Percentiles rank a stretch among this genome's conserved stretches.
These are phyloP conservation scores for Rissa tridactyla DNA, from an alignment of 2,113 vertebrate genomes.

Conservation along the genomic window DNA sequence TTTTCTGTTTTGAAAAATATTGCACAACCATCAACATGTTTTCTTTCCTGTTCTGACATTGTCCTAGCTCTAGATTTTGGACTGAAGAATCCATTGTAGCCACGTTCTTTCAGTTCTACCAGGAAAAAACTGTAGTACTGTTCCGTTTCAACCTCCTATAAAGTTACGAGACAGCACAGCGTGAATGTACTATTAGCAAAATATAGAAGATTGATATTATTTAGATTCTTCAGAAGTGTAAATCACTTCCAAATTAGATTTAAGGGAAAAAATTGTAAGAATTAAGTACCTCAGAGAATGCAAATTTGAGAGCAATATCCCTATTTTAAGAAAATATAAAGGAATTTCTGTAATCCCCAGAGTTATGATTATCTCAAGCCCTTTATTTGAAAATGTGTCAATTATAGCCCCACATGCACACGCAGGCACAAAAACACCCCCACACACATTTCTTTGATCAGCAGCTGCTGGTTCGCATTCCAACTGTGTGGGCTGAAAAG, in stretches of 20 bases:
- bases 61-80: constrained; percentile 97
- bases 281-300: constrained; percentile 29
- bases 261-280: neutral
- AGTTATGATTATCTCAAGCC: constrained; percentile 42
- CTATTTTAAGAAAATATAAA: constrained; percentile 39
- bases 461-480: constrained; percentile 29
- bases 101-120: constrained; percentile 94
- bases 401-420: neutral
- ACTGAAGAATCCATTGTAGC: constrained; percentile 97
- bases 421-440: constrained; percentile 23
- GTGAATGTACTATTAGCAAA: neutral
- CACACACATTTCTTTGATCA: constrained; percentile 21
- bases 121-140: constrained; percentile 97
- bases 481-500: constrained; percentile 5
- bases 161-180: constrained; percentile 49
- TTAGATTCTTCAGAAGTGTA: constrained; percentile 39
- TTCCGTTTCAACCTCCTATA: constrained; percentile 95
- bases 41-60: constrained; percentile 97
- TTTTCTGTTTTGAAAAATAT: constrained; percentile 96
- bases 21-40: constrained; percentile 96
- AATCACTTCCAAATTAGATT: constrained; percentile 50
- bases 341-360: constrained; percentile 33
- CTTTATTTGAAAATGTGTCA: constrained; percentile 45
- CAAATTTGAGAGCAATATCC: neutral
- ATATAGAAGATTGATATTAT: neutral